A percentile compares a stretch with the other conserved stretches of the same genome.
Evolutionary conservation across 2,113 vertebrate species (phyloP).

Genomic region (Aptenodytes forsteri): DNA sequence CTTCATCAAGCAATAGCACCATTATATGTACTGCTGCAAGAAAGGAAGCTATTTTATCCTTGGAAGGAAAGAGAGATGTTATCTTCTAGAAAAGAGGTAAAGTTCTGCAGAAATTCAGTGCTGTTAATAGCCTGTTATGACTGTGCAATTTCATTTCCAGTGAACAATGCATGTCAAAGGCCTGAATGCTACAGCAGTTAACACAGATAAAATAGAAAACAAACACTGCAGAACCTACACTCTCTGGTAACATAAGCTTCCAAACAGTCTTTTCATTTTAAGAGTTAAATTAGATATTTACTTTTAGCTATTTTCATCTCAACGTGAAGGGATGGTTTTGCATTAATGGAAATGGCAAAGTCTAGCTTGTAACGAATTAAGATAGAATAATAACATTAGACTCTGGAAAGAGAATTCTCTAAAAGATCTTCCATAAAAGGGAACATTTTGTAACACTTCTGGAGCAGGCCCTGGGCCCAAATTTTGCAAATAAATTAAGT

Average conservation of each 20-base stretch:
- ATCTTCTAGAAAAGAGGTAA: slow-evolving; percentile 33
- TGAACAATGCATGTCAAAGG: not conserved
- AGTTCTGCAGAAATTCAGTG: slow-evolving; percentile 42
- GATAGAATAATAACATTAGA: not conserved
- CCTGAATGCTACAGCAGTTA: not conserved
- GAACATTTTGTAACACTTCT: not conserved
- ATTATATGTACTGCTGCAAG: slow-evolving; percentile 7
- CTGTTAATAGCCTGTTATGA: slow-evolving; percentile 53
- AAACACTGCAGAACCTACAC: not conserved
- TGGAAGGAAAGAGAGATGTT: slow-evolving; percentile 61
- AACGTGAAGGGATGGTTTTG: not conserved
- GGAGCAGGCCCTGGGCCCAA: not conserved
- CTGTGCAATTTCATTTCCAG: slow-evolving; percentile 13
- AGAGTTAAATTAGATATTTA: slow-evolving; percentile 8
- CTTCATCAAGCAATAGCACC: slow-evolving; percentile 50
- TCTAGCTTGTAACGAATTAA: not conserved
- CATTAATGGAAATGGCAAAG: not conserved
- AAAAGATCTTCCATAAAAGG: not conserved
- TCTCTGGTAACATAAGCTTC: not conserved
- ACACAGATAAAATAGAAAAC: not conserved
- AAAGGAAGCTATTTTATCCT: slow-evolving; percentile 64
- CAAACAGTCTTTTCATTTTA: not conserved
- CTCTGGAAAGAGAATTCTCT: not conserved
- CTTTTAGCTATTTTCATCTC: not conserved
- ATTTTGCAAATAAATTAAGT: not conserved